Evolutionary conservation across 2,888 invertebrate genomes (phyloP).

Genomic region (Acholoe squamosa): DNA sequence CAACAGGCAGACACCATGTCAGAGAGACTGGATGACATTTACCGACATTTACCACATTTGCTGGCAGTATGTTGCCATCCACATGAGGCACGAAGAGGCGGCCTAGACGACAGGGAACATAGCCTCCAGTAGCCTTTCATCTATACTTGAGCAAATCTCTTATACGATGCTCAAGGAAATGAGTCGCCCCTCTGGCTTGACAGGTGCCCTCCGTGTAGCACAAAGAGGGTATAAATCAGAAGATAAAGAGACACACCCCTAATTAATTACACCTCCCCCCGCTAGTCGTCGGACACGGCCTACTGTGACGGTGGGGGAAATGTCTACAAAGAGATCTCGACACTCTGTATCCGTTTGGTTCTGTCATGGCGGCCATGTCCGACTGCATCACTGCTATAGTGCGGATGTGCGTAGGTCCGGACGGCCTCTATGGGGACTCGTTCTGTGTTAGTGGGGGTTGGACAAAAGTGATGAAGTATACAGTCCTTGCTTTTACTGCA

Average conservation of each 20-base stretch:
- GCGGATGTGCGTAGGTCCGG: background rate
- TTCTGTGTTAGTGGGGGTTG: background rate
- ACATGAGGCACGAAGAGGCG: background rate
- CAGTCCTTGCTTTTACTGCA: too few relatives aligned
- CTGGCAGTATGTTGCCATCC: background rate
- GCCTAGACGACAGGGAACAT: background rate
- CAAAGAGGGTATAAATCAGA: constrained; percentile 8
- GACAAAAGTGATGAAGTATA: background rate
- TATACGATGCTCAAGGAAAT: constrained; percentile 6
- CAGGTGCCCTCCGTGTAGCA: constrained; percentile 5
- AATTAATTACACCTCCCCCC: background rate
- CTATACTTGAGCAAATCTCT: constrained; percentile 50
- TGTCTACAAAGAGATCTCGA: background rate
- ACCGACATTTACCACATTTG: background rate
- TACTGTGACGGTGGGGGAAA: background rate
- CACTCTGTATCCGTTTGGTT: background rate
- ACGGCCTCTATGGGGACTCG: background rate
- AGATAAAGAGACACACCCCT: background rate
- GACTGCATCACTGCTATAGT: background rate
- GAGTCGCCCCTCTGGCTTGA: background rate
- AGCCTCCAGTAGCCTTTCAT: background rate
- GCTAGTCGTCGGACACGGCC: background rate
- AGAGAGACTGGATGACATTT: background rate
- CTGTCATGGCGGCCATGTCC: background rate
- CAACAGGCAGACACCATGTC: background rate